Evolutionary conservation across 2,113 vertebrate genomes (phyloP), one percentile per base, ranked within the genome.

Genomic region (Oceanites oceanicus): DNA sequence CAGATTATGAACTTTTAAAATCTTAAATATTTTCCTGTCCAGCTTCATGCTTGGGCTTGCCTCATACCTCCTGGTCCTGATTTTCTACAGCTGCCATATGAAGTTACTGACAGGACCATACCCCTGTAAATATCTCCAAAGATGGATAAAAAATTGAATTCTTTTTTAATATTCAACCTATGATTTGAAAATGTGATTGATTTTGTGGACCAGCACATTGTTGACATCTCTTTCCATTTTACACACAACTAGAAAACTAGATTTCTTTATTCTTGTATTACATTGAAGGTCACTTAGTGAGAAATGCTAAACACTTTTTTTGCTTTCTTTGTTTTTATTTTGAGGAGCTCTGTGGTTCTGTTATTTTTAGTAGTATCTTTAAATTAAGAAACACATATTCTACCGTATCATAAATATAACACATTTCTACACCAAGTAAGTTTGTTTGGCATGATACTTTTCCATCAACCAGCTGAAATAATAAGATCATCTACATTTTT

Each of bases 271-370:
- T 77, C 4, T 49, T 80, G 3, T 52, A 9, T 72, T 68, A 34
- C 10, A 13, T 14, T 1, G 6, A 63, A 20, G 9, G 6, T 2
- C 27, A 1, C 12, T 59, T 40, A 70, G 4, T 29, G 16, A 47
- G 17, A 63, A 81, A 71, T 38, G 40, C 6, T 27, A 59, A 62
- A 56, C 17, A 1, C 2, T 23, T 63, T 6, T 30, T 76, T 86
- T 65, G 4, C 4, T 83, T 78, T 17, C 18, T 79, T 68, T n/a
- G 4, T 11, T 61, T 90, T 56, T 47, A 50, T 61, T 86, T 45
- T 79, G 6, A 61, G 18, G 27, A 62, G 12, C 47, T 76, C 9
- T 80, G 8, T 20, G 2, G 6, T 15, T 86, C 59, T 38, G 3
- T 1, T 11, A 10, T 53, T 47, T 78, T 83, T 66, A 42, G 4